Percentiles rank a stretch among this genome's conserved stretches.
Evolutionary conservation across 1,140 invertebrate genomes (phyloP).

Genomic region (Drosophila saltans): DNA sequence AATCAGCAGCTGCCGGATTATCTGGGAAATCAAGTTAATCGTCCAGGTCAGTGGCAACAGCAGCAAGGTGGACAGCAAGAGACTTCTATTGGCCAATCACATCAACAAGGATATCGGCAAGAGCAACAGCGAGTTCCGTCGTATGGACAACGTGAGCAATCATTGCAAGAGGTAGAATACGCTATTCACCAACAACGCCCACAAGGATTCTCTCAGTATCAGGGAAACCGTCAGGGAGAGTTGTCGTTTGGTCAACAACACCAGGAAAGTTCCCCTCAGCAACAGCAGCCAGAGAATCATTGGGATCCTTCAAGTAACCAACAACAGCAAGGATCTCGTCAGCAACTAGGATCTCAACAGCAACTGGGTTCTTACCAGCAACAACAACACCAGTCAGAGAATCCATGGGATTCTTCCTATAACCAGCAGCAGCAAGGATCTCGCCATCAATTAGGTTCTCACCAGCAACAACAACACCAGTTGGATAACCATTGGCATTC

Average conservation of each 20-base stretch:
- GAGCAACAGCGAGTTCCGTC: slow-evolving; percentile 11
- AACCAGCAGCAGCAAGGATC: too few species aligned
- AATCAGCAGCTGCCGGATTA: slow-evolving; percentile 12
- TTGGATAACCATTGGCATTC: neutral
- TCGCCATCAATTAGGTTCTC: neutral
- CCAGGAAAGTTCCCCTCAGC: neutral
- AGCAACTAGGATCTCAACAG: neutral
- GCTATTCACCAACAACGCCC: slow-evolving; percentile 15
- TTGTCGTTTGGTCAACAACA: neutral
- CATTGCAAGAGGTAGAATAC: slow-evolving; percentile 3
- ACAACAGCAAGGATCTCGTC: too few species aligned
- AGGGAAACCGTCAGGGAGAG: neutral
- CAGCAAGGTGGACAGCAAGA: neutral
- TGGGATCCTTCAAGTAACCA: neutral
- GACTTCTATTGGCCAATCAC: neutral
- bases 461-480: slow-evolving; percentile 3
- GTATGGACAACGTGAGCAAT: slow-evolving; percentile 3
- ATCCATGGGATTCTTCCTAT: neutral
- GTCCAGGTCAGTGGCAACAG: slow-evolving; percentile 7
- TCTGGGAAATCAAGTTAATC: neutral
- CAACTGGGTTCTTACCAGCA: neutral
- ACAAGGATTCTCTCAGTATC: slow-evolving; percentile 1
- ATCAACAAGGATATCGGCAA: neutral
- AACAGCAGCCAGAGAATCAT: neutral
- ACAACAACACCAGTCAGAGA: neutral